A percentile compares a stretch with the other conserved stretches of the same genome.
phyloP scores from a whole-genome alignment of 2,888 invertebrate species.

The Dasypogon diadema region DNA sequence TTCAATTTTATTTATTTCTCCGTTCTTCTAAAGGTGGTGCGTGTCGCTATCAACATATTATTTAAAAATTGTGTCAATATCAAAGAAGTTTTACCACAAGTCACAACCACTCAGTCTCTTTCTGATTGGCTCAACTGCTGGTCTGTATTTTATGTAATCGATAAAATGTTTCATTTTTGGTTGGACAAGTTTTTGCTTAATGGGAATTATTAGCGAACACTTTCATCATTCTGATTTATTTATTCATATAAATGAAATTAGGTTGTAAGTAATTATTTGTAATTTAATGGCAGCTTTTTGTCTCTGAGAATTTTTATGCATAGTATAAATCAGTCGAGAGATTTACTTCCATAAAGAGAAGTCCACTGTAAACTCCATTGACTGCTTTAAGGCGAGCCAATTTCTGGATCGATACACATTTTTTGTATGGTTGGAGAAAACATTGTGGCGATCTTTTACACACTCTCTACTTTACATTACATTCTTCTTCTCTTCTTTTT shows the following conservation, averaged over 20 bases:
- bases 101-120: not conserved
- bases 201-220: slow-evolving; percentile 22
- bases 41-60: not conserved
- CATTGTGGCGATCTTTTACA: too few relatives aligned
- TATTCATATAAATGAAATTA: not conserved
- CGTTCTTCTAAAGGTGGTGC: not conserved
- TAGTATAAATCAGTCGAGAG: too few relatives aligned
- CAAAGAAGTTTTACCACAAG: slow-evolving; percentile 3
- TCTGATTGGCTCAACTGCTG: slow-evolving; percentile 6
- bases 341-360: too few relatives aligned
- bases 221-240: slow-evolving; percentile 35
- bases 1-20: not conserved
- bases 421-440: too few relatives aligned
- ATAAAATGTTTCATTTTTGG: slow-evolving; percentile 28
- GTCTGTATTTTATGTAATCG: slow-evolving; percentile 24
- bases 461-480: too few relatives aligned
- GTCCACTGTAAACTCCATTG: too few relatives aligned
- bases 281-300: not conserved
- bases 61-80: slow-evolving; percentile 29
- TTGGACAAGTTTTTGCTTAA: slow-evolving; percentile 22
- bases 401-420: too few relatives aligned
- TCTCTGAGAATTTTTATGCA: too few relatives aligned
- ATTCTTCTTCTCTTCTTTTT: too few relatives aligned
- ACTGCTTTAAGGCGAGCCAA: too few relatives aligned
- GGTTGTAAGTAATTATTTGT: not conserved